Conservation (phyloP, 92 coral and sea anemone species). For the Paragorgia papillata region DNA sequence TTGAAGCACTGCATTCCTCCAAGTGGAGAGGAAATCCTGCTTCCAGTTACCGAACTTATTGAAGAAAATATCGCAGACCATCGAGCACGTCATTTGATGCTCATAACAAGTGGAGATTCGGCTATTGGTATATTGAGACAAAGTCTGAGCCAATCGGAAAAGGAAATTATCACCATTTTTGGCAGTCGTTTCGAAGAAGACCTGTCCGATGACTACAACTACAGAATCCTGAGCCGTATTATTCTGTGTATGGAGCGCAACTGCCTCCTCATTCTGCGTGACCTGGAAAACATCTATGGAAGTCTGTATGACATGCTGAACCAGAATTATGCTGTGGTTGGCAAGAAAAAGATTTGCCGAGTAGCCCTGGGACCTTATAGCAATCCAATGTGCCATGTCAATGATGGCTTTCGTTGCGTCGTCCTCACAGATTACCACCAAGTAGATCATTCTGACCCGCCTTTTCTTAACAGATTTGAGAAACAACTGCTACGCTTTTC, state of each 20-base stretch:
- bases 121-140: constrained; percentile 44
- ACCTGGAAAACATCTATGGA: constrained; percentile 53
- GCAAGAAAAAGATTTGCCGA: constrained; percentile 54
- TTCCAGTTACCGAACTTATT: constrained; percentile 48
- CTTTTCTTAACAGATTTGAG: constrained; percentile 59
- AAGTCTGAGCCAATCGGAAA: constrained; percentile 14
- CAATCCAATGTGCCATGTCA: constrained; percentile 57
- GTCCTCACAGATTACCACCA: constrained; percentile 51
- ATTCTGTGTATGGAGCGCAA: constrained; percentile 54
- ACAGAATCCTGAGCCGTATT: constrained; percentile 47
- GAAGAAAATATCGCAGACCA: constrained; percentile 44
- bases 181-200: constrained; percentile 58
- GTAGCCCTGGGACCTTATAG: constrained; percentile 56
- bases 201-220: constrained; percentile 54
- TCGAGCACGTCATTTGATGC: constrained; percentile 52
- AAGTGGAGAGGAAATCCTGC: constrained; percentile 23
- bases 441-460: constrained; percentile 52
- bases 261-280: constrained; percentile 49
- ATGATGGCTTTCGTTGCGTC: constrained; percentile 53
- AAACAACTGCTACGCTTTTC: constrained; percentile 53
- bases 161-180: constrained; percentile 44
- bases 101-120: constrained; percentile 51
- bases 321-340: constrained; percentile 55
- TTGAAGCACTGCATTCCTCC: constrained; percentile 14
- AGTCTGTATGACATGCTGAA: constrained; percentile 59